phyloP scores from a whole-genome alignment of 1,140 invertebrate genomes.

The Lordiphosa clarofinis region DNA sequence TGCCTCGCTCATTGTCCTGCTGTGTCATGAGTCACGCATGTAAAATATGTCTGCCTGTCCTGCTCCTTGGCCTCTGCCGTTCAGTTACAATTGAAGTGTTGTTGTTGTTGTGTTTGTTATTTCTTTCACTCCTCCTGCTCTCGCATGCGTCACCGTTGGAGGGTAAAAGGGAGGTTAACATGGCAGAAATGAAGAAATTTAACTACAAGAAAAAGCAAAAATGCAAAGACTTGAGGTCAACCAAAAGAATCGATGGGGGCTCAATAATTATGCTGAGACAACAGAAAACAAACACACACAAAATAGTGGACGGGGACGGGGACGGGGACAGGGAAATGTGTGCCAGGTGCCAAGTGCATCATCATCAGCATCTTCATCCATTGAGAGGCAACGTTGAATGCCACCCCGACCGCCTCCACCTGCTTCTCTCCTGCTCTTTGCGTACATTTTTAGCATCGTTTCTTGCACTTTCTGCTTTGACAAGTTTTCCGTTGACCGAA shows the following conservation, averaged over 20 bases:
- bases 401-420: conserved; percentile 1
- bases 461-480: conserved; percentile 46
- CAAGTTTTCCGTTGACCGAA: conserved; percentile 24
- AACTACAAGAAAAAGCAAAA: no score
- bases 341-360: conserved; percentile 71
- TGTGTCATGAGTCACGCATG: conserved; percentile 63
- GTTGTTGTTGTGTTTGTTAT: conserved; percentile 21
- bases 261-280: conserved; percentile 69
- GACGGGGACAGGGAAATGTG: conserved; percentile 5
- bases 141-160: conserved; percentile 57
- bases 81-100: conserved; percentile 23
- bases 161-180: not conserved
- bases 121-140: no score
- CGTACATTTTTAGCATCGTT: conserved; percentile 73
- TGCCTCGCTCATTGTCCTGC: conserved; percentile 20
- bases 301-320: not conserved
- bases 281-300: conserved; percentile 17
- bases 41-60: conserved; percentile 31
- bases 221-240: conserved; percentile 11
- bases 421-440: conserved; percentile 35
- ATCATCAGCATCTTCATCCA: conserved; percentile 24
- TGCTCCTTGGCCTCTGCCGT: conserved; percentile 25
- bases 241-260: conserved; percentile 57
- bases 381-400: conserved; percentile 14
- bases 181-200: conserved; percentile 33